These are phyloP conservation scores for Scelioninae gen. 2 DNA, from an alignment of 2,888 invertebrate genomes.

Conservation along the genomic window DNA sequence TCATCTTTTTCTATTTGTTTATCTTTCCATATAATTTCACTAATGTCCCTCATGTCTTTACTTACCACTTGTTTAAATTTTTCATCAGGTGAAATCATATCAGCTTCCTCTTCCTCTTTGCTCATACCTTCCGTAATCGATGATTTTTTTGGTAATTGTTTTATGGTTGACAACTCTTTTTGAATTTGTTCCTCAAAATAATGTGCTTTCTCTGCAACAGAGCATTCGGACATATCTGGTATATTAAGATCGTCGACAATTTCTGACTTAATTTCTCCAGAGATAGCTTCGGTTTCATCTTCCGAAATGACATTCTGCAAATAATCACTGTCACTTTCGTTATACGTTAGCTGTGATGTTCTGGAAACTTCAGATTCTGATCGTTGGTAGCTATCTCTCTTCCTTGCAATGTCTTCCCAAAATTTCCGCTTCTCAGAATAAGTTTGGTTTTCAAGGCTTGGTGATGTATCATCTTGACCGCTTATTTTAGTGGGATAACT, in stretches of 20 bases:
- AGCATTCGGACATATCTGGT: conserved; percentile 77
- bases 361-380: conserved; percentile 73
- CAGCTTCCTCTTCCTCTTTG: conserved; percentile 41
- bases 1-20: conserved; percentile 14
- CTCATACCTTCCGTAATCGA: conserved; percentile 49
- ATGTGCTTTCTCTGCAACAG: conserved; percentile 78
- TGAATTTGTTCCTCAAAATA: conserved; percentile 80
- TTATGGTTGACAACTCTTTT: conserved; percentile 75
- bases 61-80: conserved; percentile 28
- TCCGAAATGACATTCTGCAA: conserved; percentile 69
- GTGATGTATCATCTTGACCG: conserved; percentile 64
- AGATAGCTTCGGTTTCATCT: conserved; percentile 64
- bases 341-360: conserved; percentile 71
- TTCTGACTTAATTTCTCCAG: conserved; percentile 66
- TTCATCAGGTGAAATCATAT: conserved; percentile 24
- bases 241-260: conserved; percentile 69
- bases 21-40: conserved; percentile 3
- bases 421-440: conserved; percentile 73
- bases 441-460: conserved; percentile 71
- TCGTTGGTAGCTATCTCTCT: conserved; percentile 72
- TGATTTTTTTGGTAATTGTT: conserved; percentile 61
- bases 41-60: conserved; percentile 33
- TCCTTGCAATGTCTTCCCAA: conserved; percentile 74
- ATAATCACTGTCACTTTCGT: conserved; percentile 72
- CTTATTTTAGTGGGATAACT: conserved; percentile 72